A percentile compares a stretch with the other conserved stretches of the same genome.
Conservation (phyloP, 2,888 invertebrate genomes). For the Chrysotoxum bicinctum region DNA sequence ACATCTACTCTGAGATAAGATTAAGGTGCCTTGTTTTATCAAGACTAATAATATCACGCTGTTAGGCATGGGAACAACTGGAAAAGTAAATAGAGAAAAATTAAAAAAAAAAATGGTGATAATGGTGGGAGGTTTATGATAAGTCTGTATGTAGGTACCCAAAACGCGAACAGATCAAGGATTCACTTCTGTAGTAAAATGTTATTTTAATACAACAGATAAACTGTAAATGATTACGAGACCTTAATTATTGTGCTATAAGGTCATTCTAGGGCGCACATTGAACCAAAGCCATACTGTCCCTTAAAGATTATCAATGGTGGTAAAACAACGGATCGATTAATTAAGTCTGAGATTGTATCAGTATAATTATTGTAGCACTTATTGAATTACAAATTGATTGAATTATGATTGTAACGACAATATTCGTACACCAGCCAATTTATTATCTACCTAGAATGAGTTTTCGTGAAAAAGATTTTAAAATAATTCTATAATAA, state of each 20-base stretch:
- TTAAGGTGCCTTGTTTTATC: constrained; percentile 61
- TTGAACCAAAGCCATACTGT: background rate
- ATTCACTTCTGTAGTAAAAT: background rate
- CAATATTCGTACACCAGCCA: background rate
- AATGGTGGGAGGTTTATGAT: background rate
- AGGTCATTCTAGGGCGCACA: background rate
- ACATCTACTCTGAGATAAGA: constrained; percentile 63
- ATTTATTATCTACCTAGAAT: background rate
- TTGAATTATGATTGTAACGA: background rate
- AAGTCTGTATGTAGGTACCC: background rate
- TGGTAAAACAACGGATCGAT: constrained; percentile 11
- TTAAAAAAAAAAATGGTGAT: background rate
- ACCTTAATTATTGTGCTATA: background rate
- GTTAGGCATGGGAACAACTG: constrained; percentile 54
- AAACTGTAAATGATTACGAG: background rate
- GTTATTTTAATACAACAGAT: background rate
- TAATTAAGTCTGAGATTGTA: constrained; percentile 8
- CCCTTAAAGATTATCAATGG: constrained; percentile 1
- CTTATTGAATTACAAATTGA: constrained; percentile 7
- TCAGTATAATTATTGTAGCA: background rate
- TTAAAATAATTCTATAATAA: background rate
- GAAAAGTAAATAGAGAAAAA: constrained; percentile 9
- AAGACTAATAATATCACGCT: constrained; percentile 55
- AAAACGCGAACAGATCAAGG: background rate
- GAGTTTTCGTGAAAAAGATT: background rate